phyloP scores from a whole-genome alignment of 2,797 vertebrate species.

The Chloroceryle inda region DNA sequence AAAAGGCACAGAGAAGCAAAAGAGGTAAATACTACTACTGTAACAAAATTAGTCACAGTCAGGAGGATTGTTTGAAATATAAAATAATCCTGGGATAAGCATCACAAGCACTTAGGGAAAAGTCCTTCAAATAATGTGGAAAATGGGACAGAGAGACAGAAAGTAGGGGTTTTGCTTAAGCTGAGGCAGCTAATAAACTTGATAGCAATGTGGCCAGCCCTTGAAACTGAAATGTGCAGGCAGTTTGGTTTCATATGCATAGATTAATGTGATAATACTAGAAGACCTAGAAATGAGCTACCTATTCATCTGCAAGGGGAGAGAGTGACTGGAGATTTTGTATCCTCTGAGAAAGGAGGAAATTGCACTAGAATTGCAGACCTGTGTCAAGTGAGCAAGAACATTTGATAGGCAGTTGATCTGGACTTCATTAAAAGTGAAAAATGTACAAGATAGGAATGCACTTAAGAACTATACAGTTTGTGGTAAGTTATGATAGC shows the following conservation, averaged over 20 bases:
- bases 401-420: background rate
- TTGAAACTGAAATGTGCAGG: background rate
- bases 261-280: background rate
- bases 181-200: background rate
- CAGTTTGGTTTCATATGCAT: background rate
- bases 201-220: background rate
- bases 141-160: background rate
- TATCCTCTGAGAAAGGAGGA: background rate
- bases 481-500: background rate
- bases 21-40: background rate
- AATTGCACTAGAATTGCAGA: background rate
- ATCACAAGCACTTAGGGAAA: background rate
- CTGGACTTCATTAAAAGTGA: constrained; percentile 5
- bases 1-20: background rate
- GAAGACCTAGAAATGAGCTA: background rate
- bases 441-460: background rate
- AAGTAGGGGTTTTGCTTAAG: background rate
- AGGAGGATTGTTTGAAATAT: background rate
- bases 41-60: constrained; percentile 12
- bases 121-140: background rate
- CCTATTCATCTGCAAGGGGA: background rate
- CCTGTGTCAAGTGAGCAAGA: background rate
- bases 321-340: background rate
- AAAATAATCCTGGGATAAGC: background rate
- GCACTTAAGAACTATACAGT: background rate